phyloP scores from a whole-genome alignment of 2,888 invertebrate species.

The Meta bourneti region DNA sequence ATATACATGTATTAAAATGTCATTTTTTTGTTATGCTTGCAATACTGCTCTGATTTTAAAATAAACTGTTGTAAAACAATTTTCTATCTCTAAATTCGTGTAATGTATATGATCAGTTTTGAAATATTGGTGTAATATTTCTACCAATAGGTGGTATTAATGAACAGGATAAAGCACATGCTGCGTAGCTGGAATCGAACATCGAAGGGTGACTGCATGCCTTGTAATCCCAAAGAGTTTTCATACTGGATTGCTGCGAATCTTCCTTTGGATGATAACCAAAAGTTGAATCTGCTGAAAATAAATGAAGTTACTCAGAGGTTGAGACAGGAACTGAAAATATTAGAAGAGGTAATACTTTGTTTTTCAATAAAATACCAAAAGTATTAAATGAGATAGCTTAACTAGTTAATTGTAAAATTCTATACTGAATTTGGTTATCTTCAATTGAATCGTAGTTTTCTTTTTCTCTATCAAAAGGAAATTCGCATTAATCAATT shows the following conservation, averaged over 20 bases:
- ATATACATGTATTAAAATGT: too few relatives aligned
- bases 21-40: too few relatives aligned
- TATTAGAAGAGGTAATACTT: slow-evolving; percentile 81
- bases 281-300: slow-evolving; percentile 85
- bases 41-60: too few relatives aligned
- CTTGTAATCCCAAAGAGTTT: slow-evolving; percentile 86
- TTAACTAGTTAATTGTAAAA: not conserved
- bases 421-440: too few relatives aligned
- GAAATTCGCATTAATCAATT: too few relatives aligned
- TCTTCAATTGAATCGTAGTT: too few relatives aligned
- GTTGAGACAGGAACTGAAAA: slow-evolving; percentile 83
- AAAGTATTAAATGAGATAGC: not conserved
- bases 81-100: too few relatives aligned
- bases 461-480: too few relatives aligned
- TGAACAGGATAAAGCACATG: slow-evolving; percentile 80
- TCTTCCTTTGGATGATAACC: slow-evolving; percentile 86
- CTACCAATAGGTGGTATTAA: slow-evolving; percentile 77
- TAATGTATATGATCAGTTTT: not conserved
- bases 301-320: slow-evolving; percentile 87
- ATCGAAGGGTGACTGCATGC: slow-evolving; percentile 82
- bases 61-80: too few relatives aligned
- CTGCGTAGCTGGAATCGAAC: slow-evolving; percentile 80
- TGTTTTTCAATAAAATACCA: not conserved
- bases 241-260: slow-evolving; percentile 91
- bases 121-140: not conserved